phyloP scores from a whole-genome alignment of 2,888 invertebrate species.

The Sabatieria punctata region DNA sequence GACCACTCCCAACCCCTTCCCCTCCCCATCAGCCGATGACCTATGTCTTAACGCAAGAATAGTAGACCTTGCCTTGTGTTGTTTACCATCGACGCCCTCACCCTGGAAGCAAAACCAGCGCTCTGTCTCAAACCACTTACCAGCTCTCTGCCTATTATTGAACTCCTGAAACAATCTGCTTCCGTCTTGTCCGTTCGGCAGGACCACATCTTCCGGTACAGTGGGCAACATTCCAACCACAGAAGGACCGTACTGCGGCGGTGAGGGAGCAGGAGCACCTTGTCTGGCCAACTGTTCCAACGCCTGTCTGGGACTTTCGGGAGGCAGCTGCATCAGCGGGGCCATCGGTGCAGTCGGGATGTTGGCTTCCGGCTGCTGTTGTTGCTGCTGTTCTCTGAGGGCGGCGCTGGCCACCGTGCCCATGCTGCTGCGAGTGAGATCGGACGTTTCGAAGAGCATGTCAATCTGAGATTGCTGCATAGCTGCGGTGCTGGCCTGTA shows the following conservation, averaged over 20 bases:
- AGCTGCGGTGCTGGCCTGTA: neutral
- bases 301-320: slow-evolving; percentile 4
- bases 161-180: slow-evolving; percentile 23
- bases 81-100: too few species aligned
- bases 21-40: too few species aligned
- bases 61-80: too few species aligned
- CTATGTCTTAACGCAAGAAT: too few species aligned
- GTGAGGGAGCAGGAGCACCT: neutral
- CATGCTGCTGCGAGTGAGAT: neutral
- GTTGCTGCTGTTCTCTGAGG: slow-evolving; percentile 11
- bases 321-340: too few species aligned
- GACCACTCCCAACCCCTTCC: too few species aligned
- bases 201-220: neutral
- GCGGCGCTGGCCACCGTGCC: neutral
- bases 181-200: neutral
- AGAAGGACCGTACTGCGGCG: neutral
- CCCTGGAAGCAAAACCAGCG: too few species aligned
- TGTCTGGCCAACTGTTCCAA: slow-evolving; percentile 7
- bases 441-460: neutral
- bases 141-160: slow-evolving; percentile 10
- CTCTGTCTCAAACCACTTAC: too few species aligned
- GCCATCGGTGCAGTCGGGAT: too few species aligned
- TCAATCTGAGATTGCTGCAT: slow-evolving; percentile 5
- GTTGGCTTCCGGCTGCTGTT: slow-evolving; percentile 13
- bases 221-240: neutral